Base-by-base conservation (phyloP, 2,888 invertebrate genomes). In the Isotomurus palustris region DNA sequence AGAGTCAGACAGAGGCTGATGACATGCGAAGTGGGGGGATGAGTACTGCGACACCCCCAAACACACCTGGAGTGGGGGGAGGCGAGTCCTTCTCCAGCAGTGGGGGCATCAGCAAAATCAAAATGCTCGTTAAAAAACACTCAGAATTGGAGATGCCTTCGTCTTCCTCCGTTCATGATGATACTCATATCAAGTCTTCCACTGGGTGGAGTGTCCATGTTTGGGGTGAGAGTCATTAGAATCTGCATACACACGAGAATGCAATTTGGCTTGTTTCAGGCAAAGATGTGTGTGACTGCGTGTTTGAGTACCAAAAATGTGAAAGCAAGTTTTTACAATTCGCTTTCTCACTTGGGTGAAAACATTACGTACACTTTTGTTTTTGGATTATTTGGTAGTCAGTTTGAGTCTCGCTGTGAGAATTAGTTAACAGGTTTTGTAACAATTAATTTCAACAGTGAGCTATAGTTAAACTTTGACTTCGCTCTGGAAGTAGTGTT, bases 141-240 rank as follows among this genome's bases (percentile, higher is more conserved):
- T 58, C 64, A 32, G 59, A 60, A 17, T 68, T 64, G 36, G 60
- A 56, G 24, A 50, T 60, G 35, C 57, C 53, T 21, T 45, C 52
- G 10, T 54, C 59, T 40, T 53, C 58, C 17, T 66, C 24, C 10
- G 5, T 3, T 12, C 17, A 12, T 6, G 29, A 28, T 28, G 19
- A 50, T 36, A 54, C 32, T 22, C 58, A 58, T 29, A 49, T 48
- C 28, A 70, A 61, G 62, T 60, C 80, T 48, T 78, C 79, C 25
- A 80, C 81, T 47, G 83, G 84, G n/a, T 86, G 86, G 86, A 85
- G 85, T 72, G 85, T 85, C 24, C 86, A 86, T 73, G 84, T 85
- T 64, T 86, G 85, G 86, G 84, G 86, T 86, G 76, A 82, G 82
- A 25, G 19, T 12, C n/a, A n/a, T n/a, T n/a, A n/a, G n/a, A n/a